Conservation (phyloP, 2,888 invertebrate genomes). For the Latheticus oryzae region DNA sequence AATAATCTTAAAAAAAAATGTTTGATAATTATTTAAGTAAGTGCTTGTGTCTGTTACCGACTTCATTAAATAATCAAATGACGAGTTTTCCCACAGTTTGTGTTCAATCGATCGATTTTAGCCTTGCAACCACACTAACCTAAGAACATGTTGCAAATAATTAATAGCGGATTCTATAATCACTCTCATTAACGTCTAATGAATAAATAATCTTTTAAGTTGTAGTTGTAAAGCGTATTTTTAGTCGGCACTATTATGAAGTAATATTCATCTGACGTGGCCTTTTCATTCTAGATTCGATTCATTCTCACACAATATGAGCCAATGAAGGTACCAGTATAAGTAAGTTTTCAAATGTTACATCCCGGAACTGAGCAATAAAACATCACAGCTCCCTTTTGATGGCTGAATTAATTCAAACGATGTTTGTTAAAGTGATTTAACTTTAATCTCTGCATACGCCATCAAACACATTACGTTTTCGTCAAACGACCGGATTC, state of each 20-base stretch:
- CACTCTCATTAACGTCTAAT: constrained; percentile 38
- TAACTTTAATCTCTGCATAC: constrained; percentile 43
- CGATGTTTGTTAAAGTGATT: constrained; percentile 49
- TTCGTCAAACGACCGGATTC: constrained; percentile 12
- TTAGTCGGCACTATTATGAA: constrained; percentile 30
- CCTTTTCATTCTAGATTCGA: constrained; percentile 32
- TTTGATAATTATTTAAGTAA: constrained; percentile 20
- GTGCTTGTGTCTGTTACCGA: constrained; percentile 3
- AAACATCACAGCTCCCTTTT: constrained; percentile 44
- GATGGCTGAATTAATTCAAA: constrained; percentile 49
- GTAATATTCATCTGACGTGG: constrained; percentile 30
- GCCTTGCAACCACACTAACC: constrained; percentile 37
- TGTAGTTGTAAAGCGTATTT: constrained; percentile 32
- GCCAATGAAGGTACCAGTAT: constrained; percentile 37
- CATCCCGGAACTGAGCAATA: constrained; percentile 50
- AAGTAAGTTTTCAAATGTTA: constrained; percentile 37
- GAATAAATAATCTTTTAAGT: constrained; percentile 31
- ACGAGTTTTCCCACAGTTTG: constrained; percentile 31
- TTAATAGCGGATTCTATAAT: constrained; percentile 38
- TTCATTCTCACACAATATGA: constrained; percentile 20
- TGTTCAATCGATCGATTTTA: constrained; percentile 23
- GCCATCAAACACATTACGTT: constrained; percentile 38
- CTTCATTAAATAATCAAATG: constrained; percentile 28
- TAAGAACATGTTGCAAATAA: constrained; percentile 36
- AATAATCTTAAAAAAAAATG: not conserved